These are phyloP conservation scores for Rhodinocichla rosea DNA, from an alignment of 2,113 vertebrate genomes.

Conservation along the genomic window DNA sequence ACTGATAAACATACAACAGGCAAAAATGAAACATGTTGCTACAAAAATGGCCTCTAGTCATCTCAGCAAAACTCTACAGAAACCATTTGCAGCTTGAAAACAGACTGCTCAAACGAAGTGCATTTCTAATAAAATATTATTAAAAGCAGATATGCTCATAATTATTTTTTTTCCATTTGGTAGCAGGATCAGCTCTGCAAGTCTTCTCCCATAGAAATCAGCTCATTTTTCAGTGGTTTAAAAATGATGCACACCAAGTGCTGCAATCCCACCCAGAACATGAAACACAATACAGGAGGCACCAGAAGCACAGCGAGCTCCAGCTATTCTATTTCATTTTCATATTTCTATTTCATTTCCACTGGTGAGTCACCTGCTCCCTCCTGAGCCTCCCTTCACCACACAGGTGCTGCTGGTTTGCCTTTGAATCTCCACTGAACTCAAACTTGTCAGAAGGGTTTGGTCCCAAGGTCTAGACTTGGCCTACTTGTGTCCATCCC, in stretches of 20 bases:
- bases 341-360: neutral
- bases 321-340: neutral
- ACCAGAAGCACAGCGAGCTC: neutral
- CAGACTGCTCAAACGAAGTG: neutral
- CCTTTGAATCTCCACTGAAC: neutral
- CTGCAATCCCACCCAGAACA: neutral
- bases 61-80: neutral
- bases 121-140: slow-evolving; percentile 19
- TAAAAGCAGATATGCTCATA: neutral
- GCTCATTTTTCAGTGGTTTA: neutral
- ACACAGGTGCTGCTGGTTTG: neutral
- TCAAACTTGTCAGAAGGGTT: neutral
- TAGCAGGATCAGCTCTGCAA: neutral
- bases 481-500: neutral
- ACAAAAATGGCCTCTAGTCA: neutral
- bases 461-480: neutral
- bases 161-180: neutral
- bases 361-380: neutral
- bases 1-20: neutral
- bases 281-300: neutral
- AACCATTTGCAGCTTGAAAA: neutral
- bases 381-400: neutral
- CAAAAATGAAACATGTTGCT: neutral
- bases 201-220: neutral
- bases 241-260: neutral